phyloP scores from a whole-genome alignment of 2,113 vertebrate genomes.

The Ovibos moschatus region DNA sequence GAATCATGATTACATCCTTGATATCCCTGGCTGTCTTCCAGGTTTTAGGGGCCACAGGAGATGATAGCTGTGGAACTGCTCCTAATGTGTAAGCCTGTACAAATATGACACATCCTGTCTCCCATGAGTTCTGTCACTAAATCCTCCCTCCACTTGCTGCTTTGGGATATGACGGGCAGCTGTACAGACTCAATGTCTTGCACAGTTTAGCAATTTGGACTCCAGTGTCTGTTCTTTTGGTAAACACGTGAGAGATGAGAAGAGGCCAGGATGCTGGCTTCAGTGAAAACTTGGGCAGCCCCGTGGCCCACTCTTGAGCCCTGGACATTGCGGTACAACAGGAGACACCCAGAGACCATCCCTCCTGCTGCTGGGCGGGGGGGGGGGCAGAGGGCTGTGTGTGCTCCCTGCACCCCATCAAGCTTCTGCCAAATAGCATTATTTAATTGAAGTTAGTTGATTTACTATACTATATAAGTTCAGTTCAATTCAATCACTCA shows the following conservation, averaged over 20 bases:
- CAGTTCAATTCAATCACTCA: neutral
- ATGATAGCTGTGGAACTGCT: neutral
- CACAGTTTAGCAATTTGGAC: neutral
- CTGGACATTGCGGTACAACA: too few species aligned
- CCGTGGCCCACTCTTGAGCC: neutral
- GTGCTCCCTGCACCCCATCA: neutral
- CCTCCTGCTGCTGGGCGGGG: too few species aligned
- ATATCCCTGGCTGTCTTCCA: neutral
- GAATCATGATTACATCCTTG: neutral
- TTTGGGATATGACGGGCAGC: neutral
- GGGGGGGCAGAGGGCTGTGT: neutral
- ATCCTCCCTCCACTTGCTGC: neutral
- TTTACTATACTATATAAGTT: neutral
- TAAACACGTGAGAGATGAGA: neutral
- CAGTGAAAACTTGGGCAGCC: neutral
- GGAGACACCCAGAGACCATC: neutral
- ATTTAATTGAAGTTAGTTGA: neutral
- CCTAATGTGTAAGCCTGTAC: rapidly evolving
- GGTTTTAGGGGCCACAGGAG: neutral
- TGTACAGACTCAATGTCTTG: neutral
- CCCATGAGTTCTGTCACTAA: neutral
- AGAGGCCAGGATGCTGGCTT: neutral
- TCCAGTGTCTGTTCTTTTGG: neutral
- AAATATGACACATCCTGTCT: neutral
- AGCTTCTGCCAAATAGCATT: neutral